Evolutionary conservation across 1,140 invertebrate genomes (phyloP), one percentile per base, ranked within the genome.

Genomic region (Diploscapter pachys): DNA sequence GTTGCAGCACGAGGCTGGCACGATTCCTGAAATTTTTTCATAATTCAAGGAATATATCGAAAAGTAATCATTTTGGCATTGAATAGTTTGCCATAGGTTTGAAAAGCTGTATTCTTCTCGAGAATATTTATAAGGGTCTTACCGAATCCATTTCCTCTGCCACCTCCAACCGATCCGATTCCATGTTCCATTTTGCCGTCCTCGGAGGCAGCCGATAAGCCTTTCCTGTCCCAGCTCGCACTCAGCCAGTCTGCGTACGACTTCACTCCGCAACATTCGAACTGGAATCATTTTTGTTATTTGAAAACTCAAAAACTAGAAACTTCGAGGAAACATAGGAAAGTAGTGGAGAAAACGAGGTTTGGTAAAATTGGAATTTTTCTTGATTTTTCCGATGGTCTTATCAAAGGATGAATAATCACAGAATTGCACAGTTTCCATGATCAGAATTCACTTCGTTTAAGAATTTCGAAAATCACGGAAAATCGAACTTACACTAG

Each of bases 211-310:
- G 53, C 6, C 55, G 63, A 61, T 3, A 63, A 53, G 11, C 53
- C 57, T 57, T 72, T 73, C 2, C 52, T 61, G 50, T 76, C 75
- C 75, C 75, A 76, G 5, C 57, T n/a, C 3, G 75, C 75, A 13
- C 63, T 62, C 4, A 76, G 70, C 75, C 75, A 76, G 52, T 76
- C 75, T 3, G 70, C 53, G 51, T 76, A 76, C 4, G 69, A 63
- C 53, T 72, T 76, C 31, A 71, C 69, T 63, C 75, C 75, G 48
- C 75, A 76, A 64, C 75, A 76, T 66, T 76, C 62, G 48, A 76
- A 72, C 75, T 76, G 4, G 6, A 72, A 76, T 56, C 3, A 11
- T 3, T n/a, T 59, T n/a, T n/a, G n/a, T n/a, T 59, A 2, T 31
- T 59, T 59, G 9, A 59, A 11, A 11, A 59, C 2, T 59, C 57